Evolutionary conservation across 2,797 vertebrate species (phyloP).

Genomic region (Halcyon leucocephala): DNA sequence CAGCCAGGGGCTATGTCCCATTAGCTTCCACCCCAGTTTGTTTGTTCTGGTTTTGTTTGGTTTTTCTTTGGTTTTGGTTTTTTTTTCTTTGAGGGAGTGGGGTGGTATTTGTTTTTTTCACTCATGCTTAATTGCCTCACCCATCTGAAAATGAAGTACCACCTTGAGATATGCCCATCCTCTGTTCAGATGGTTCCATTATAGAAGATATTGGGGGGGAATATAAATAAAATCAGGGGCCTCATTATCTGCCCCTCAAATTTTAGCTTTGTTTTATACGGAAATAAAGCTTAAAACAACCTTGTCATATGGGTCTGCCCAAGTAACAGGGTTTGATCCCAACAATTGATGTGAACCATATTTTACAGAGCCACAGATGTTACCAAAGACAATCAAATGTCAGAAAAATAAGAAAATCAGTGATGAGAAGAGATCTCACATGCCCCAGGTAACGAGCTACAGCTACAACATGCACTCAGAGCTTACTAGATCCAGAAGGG

Average conservation of each 20-base stretch:
- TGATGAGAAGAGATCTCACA: neutral
- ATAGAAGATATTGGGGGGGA: neutral
- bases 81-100: too few relatives aligned
- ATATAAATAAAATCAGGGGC: neutral
- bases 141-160: neutral
- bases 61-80: too few relatives aligned
- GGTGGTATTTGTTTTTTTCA: neutral
- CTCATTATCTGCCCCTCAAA: neutral
- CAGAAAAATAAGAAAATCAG: neutral
- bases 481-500: neutral
- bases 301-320: neutral
- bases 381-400: neutral
- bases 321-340: neutral
- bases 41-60: neutral
- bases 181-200: neutral
- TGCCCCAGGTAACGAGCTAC: neutral
- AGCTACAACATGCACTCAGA: neutral
- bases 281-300: neutral
- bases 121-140: neutral
- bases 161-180: neutral
- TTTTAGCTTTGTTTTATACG: neutral
- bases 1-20: neutral
- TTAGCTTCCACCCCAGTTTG: neutral
- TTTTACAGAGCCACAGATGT: neutral
- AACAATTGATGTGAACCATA: neutral